Conservation (phyloP, 1,140 invertebrate genomes). For the Temnothorax curvispinosus region DNA sequence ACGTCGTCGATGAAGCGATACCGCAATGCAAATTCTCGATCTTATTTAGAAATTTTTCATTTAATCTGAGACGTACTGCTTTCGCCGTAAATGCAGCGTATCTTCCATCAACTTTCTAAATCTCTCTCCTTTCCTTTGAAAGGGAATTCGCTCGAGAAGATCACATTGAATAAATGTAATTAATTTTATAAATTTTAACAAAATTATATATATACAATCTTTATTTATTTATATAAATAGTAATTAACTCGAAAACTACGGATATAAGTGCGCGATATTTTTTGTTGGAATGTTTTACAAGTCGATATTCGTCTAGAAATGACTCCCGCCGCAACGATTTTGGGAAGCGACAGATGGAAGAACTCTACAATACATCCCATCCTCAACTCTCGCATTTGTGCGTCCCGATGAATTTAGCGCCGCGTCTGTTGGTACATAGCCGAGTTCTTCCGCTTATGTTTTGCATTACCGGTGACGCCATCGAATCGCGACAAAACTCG, state of each 20-base stretch:
- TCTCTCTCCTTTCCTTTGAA: not conserved
- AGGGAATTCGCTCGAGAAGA: not conserved
- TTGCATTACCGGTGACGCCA: not conserved
- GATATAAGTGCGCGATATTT: not conserved
- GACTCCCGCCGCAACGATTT: not conserved
- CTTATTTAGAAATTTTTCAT: slow-evolving; percentile 52
- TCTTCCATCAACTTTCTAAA: slow-evolving; percentile 16
- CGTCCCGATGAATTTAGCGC: slow-evolving; percentile 37
- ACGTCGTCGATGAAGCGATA: slow-evolving; percentile 41
- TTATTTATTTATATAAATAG: not conserved
- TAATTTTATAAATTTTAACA: not conserved
- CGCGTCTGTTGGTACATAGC: slow-evolving; percentile 18
- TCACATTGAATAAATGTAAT: not conserved
- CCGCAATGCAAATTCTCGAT: slow-evolving; percentile 38
- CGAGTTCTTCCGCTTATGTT: slow-evolving; percentile 27
- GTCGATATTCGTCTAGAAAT: not conserved
- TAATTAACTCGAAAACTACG: not conserved
- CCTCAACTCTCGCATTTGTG: slow-evolving; percentile 40
- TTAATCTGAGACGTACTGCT: slow-evolving; percentile 30
- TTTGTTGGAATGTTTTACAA: not conserved
- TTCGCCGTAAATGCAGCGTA: not conserved
- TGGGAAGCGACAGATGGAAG: not conserved
- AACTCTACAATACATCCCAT: not conserved
- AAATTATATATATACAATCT: not conserved
- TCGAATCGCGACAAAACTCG: slow-evolving; percentile 41